Evolutionary conservation across 1,140 invertebrate genomes (phyloP), one percentile per base, ranked within the genome.

Genomic region (Philotrypesis tridentata): DNA sequence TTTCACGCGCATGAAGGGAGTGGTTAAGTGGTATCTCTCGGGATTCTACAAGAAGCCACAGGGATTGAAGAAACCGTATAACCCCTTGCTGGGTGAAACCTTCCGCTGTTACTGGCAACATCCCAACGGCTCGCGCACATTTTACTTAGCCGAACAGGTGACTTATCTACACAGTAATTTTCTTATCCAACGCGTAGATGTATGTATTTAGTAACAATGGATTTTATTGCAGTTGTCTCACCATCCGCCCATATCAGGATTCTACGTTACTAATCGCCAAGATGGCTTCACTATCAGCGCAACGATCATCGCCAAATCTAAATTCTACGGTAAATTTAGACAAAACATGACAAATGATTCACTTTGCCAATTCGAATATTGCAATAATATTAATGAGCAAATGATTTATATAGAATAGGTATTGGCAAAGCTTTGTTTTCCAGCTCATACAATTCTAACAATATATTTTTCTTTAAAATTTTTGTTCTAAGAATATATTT

Each of bases 61-160:
- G 93, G 95, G 97, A 88, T 92, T 98, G n/a, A 98, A 98, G 91
- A 99, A 99, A 89, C 98, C 98, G 0, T 99, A 98, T 89, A 99
- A 98, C 93, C 97, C 97, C 1, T 96, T 98, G 67, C 92, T 98
- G 48, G 98, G 97, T 0, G 97, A 98, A 93, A 96, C 95, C 0
- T 98, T 98, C 91, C 93, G 97, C 0, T 98, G 97, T 87, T 97
- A 95, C 89, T 98, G 97, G 97, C 92, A 95, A 84, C 96, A 98
- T 92, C 93, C 94, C 2, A 96, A 95, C 86, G 95, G 95, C 68
- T 96, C 95, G 63, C 94, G 96, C 74, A 99, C 98, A 3, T 99
- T 97, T 89, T 99, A 98, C 88, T 93, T 99, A 68, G 96, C 97
- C 63, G 97, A 99, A 90, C 97, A 98, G 94, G 96, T 96, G 87